A percentile compares a stretch with the other conserved stretches of the same genome.
phyloP scores from a whole-genome alignment of 1,140 invertebrate genomes.

The Drosophila arizonae region DNA sequence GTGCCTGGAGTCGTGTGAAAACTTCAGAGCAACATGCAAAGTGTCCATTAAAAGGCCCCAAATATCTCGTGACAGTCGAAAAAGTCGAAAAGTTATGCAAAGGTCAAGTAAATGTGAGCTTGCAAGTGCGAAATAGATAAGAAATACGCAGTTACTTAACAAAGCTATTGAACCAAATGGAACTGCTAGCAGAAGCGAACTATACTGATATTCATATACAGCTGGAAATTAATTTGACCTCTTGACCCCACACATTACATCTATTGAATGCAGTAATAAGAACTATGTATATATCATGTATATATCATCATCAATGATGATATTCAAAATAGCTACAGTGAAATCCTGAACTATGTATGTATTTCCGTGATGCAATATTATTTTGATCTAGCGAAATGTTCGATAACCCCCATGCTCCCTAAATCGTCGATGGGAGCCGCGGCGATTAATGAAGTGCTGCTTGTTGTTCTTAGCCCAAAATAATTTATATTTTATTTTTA shows the following conservation, averaged over 20 bases:
- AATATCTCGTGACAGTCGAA: not conserved
- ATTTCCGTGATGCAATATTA: conserved; percentile 9
- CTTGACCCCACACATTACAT: too few species aligned
- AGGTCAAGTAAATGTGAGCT: conserved; percentile 27
- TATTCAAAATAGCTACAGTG: too few species aligned
- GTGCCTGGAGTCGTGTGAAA: not conserved
- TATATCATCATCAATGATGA: too few species aligned
- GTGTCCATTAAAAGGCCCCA: conserved; percentile 35
- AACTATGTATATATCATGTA: not conserved
- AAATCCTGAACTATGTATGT: not conserved
- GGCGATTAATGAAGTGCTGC: conserved; percentile 7
- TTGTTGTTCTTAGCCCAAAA: conserved; percentile 12
- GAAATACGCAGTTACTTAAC: not conserved
- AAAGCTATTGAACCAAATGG: not conserved
- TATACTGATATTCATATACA: too few species aligned
- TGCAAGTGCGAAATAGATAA: not conserved
- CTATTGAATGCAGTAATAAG: not conserved
- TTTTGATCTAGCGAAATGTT: conserved; percentile 22
- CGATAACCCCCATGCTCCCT: not conserved
- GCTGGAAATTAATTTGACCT: too few species aligned
- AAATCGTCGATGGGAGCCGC: not conserved
- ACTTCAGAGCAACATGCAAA: conserved; percentile 48
- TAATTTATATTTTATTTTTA: not conserved
- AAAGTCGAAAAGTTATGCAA: conserved; percentile 7
- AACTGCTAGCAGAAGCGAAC: too few species aligned